Conservation (phyloP, 2,113 vertebrate genomes). For the Chaetura pelagica region DNA sequence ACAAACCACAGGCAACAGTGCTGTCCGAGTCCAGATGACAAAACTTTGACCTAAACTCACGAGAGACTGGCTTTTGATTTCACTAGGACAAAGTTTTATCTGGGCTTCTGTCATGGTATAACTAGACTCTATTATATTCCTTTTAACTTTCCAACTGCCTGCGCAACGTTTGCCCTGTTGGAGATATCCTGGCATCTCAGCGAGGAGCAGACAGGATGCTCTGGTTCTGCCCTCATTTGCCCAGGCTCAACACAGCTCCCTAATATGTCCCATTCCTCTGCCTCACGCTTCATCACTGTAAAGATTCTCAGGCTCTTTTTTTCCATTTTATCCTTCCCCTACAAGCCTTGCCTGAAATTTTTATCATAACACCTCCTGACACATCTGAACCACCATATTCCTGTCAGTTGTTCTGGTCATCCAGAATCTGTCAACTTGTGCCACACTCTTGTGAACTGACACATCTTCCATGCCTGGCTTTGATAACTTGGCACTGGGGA, state of each 20-base stretch:
- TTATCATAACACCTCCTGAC: background rate
- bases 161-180: background rate
- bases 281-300: background rate
- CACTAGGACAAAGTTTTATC: background rate
- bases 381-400: background rate
- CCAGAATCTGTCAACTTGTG: background rate
- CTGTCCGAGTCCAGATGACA: background rate
- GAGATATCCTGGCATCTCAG: background rate
- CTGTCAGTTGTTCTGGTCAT: background rate
- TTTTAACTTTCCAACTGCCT: background rate
- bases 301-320: background rate
- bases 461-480: constrained; percentile 36
- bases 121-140: background rate
- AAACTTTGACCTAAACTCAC: background rate
- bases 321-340: background rate
- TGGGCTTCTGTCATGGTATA: background rate
- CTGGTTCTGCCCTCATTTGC: background rate
- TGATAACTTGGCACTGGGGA: constrained; percentile 45
- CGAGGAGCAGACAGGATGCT: background rate
- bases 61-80: background rate
- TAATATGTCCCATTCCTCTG: background rate
- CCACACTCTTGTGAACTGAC: background rate
- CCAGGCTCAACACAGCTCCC: background rate
- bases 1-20: background rate
- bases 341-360: background rate